These are phyloP conservation scores for Dyspetes luteomarginatus DNA, from an alignment of 2,888 invertebrate genomes.

Conservation along the genomic window DNA sequence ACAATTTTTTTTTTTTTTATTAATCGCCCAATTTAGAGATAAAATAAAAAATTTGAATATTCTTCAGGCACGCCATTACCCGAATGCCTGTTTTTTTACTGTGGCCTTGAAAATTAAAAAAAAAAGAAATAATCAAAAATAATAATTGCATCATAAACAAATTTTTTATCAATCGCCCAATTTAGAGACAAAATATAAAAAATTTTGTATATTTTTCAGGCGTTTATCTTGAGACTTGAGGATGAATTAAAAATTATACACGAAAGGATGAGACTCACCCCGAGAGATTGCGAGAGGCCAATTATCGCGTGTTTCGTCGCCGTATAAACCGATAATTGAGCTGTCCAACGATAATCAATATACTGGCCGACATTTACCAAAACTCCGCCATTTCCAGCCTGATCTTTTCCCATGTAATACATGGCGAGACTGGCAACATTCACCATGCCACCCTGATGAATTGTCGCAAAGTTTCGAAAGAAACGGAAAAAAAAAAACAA, in stretches of 20 bases:
- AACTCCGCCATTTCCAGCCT: constrained; percentile 82
- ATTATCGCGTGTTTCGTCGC: constrained; percentile 81
- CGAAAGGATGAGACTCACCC: too few relatives aligned
- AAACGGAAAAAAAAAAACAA: too few relatives aligned
- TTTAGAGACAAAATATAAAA: not conserved
- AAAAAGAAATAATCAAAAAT: not conserved
- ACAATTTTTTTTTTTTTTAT: too few relatives aligned
- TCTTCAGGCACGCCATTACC: too few relatives aligned
- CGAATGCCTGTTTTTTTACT: not conserved
- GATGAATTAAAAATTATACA: too few relatives aligned
- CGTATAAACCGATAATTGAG: constrained; percentile 79
- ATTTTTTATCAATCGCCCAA: not conserved
- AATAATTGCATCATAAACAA: not conserved
- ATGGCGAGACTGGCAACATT: constrained; percentile 80
- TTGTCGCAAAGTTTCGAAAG: too few relatives aligned
- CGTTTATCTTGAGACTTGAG: too few relatives aligned
- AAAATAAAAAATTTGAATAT: too few relatives aligned
- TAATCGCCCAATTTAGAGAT: not conserved
- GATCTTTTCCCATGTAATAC: constrained; percentile 81
- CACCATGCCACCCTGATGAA: constrained; percentile 75
- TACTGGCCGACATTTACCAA: constrained; percentile 84
- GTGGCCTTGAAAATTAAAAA: constrained; percentile 25
- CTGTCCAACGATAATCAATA: constrained; percentile 79
- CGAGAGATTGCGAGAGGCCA: constrained; percentile 77
- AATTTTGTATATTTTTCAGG: too few relatives aligned